Evolutionary conservation across 2,888 invertebrate species (phyloP).

Genomic region (Agrotis clavis): DNA sequence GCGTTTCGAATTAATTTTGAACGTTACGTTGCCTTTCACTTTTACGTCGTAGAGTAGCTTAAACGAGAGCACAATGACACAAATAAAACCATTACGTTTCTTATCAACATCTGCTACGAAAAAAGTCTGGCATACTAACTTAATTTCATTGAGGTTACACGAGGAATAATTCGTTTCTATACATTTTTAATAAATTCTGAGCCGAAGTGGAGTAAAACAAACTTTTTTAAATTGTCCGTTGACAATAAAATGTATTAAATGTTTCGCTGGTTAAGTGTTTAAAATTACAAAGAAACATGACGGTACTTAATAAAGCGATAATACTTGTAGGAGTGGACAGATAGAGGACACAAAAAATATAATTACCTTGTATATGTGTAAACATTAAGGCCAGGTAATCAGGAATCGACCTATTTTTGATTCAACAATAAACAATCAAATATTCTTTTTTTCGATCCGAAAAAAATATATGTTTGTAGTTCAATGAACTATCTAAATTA

Average conservation of each 20-base stretch:
- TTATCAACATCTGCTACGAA: slow-evolving; percentile 65
- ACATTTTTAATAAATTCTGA: slow-evolving; percentile 44
- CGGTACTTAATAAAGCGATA: slow-evolving; percentile 79
- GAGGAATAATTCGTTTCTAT: slow-evolving; percentile 48
- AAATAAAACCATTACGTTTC: slow-evolving; percentile 68
- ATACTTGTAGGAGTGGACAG: slow-evolving; percentile 75
- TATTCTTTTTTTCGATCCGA: too few relatives aligned
- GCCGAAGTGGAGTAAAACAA: slow-evolving; percentile 35
- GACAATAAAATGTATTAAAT: slow-evolving; percentile 54
- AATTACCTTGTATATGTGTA: slow-evolving; percentile 84
- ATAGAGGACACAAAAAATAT: slow-evolving; percentile 79
- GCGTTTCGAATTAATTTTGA: slow-evolving; percentile 87
- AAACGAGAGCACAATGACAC: slow-evolving; percentile 72
- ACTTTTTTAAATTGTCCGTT: slow-evolving; percentile 54
- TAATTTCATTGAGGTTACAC: slow-evolving; percentile 58
- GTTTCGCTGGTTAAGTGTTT: slow-evolving; percentile 60
- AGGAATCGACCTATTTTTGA: too few relatives aligned
- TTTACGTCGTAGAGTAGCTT: slow-evolving; percentile 74
- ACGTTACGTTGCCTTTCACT: slow-evolving; percentile 80
- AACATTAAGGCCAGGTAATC: too few relatives aligned
- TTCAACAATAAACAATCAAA: too few relatives aligned
- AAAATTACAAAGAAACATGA: slow-evolving; percentile 74
- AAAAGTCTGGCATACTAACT: slow-evolving; percentile 55
- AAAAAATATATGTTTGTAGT: too few relatives aligned
- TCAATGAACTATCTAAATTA: too few relatives aligned